phyloP scores from a whole-genome alignment of 1,140 invertebrate species.

The Tetramorium alpestre region DNA sequence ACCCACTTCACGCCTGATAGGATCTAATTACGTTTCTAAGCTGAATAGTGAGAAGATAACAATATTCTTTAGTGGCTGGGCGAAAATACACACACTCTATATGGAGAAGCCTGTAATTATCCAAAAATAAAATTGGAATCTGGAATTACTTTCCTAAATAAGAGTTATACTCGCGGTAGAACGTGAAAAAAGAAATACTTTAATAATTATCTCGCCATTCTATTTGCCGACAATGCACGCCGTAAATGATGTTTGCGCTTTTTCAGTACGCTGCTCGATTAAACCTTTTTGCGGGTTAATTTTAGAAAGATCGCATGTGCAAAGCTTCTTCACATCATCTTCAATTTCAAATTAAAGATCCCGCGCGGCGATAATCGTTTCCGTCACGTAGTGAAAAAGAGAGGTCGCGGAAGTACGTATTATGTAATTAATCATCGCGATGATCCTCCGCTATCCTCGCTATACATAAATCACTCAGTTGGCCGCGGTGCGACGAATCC shows the following conservation, averaged over 20 bases:
- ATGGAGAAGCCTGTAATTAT: not conserved
- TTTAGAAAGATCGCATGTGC: not conserved
- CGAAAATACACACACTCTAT: not conserved
- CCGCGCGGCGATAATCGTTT: constrained; percentile 14
- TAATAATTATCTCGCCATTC: not conserved
- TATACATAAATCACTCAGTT: constrained; percentile 43
- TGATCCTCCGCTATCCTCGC: constrained; percentile 32
- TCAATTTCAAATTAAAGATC: not conserved
- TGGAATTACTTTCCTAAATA: not conserved
- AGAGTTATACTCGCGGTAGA: not conserved
- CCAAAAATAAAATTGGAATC: not conserved
- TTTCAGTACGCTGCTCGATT: not conserved
- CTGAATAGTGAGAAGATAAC: not conserved
- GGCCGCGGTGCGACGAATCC: constrained; percentile 31
- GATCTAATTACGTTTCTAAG: constrained; percentile 39
- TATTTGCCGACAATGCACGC: not conserved
- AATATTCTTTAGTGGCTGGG: not conserved
- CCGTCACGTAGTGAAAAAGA: constrained; percentile 1
- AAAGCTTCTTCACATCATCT: not conserved
- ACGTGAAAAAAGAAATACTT: not conserved
- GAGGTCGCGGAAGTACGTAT: constrained; percentile 26
- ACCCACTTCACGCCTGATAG: constrained; percentile 36
- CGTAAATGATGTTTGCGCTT: not conserved
- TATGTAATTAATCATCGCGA: constrained; percentile 57
- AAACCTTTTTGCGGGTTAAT: not conserved